phyloP scores from a whole-genome alignment of 37 sponge, comb jelly and placozoan genomes.

The Cladorhizidae sp. region DNA sequence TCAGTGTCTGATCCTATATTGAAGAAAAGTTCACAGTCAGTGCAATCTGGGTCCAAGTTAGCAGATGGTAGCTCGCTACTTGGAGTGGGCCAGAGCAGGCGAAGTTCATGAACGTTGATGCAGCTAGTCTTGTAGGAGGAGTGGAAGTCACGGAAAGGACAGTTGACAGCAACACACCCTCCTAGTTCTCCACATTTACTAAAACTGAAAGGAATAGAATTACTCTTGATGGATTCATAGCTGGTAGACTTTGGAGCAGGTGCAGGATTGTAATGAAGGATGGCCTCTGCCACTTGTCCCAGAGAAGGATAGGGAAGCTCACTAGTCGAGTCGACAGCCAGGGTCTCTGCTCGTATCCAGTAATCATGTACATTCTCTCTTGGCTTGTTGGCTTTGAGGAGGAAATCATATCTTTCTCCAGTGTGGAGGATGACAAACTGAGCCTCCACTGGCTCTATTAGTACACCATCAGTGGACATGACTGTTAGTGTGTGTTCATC shows the following conservation, averaged over 20 bases:
- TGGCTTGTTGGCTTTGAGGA: conserved; percentile 53
- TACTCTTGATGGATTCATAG: not conserved
- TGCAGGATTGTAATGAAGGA: conserved; percentile 58
- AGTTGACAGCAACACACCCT: conserved; percentile 68
- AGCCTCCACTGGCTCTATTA: conserved; percentile 59
- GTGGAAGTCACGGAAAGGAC: conserved; percentile 64
- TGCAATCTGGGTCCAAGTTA: conserved; percentile 13
- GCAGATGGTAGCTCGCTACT: not conserved
- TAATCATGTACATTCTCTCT: conserved; percentile 25
- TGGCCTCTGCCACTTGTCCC: conserved; percentile 52
- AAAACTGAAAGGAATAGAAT: conserved; percentile 8
- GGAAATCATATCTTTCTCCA: conserved; percentile 87
- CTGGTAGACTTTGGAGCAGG: not conserved
- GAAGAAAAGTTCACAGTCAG: conserved; percentile 40
- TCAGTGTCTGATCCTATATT: conserved; percentile 77
- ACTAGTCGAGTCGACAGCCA: conserved; percentile 35
- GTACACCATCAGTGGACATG: conserved; percentile 70
- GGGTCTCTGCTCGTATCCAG: conserved; percentile 73
- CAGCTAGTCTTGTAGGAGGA: conserved; percentile 56
- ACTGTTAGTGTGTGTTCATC: conserved; percentile 78
- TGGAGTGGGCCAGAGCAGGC: conserved; percentile 8
- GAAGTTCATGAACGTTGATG: conserved; percentile 38
- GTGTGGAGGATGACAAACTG: conserved; percentile 75
- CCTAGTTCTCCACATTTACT: conserved; percentile 7
- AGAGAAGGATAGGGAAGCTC: conserved; percentile 37